Percentiles rank a stretch among this genome's conserved stretches.
Conservation (phyloP, 2,113 vertebrate species). For the Diadophis punctatus region DNA sequence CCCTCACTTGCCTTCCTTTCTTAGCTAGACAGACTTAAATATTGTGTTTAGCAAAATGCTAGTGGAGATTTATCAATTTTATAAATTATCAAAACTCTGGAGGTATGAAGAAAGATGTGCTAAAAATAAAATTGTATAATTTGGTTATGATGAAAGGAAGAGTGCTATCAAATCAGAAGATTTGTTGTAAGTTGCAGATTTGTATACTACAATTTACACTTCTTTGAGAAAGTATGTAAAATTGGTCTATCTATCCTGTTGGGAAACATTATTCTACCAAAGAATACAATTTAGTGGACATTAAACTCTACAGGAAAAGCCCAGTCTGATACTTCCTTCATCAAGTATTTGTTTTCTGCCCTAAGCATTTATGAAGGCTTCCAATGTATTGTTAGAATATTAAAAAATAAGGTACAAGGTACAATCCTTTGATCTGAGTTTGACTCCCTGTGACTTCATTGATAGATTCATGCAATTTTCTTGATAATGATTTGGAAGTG, state of each 20-base stretch:
- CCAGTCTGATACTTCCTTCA: neutral
- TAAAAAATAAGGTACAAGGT: conserved; percentile 11
- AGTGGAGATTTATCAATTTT: neutral
- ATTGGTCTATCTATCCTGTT: neutral
- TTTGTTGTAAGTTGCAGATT: neutral
- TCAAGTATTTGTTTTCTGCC: neutral
- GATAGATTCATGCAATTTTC: neutral
- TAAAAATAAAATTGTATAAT: neutral
- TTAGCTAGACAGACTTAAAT: neutral
- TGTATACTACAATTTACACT: neutral
- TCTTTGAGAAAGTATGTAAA: neutral
- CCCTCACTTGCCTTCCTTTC: neutral
- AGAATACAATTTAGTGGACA: neutral
- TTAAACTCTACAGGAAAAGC: neutral
- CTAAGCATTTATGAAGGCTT: neutral
- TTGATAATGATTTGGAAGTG: neutral
- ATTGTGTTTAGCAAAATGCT: neutral
- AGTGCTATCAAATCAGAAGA: neutral
- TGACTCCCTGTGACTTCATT: neutral
- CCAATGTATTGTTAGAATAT: neutral
- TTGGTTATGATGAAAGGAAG: neutral
- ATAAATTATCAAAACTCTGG: neutral
- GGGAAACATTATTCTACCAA: neutral
- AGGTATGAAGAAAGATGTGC: neutral
- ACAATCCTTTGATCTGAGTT: neutral